Percentiles rank a stretch among this genome's conserved stretches.
These are phyloP conservation scores for Andricus quercusramuli DNA, from an alignment of 2,888 invertebrate species.

Conservation along the genomic window DNA sequence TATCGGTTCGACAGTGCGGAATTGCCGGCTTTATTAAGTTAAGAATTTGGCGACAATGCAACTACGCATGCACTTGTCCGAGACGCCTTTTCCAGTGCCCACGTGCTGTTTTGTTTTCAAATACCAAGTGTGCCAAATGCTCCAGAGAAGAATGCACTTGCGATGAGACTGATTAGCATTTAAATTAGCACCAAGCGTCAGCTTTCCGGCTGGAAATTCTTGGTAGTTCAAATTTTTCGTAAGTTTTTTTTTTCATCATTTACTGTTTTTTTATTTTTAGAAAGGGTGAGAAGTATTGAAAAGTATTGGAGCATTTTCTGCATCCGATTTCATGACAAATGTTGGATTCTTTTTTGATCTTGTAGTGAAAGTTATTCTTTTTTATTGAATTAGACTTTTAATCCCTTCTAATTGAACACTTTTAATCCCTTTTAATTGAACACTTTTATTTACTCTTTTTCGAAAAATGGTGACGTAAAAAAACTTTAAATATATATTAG, in stretches of 20 bases:
- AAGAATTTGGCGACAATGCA: constrained; percentile 17
- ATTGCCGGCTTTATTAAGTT: background rate
- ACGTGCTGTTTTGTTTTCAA: constrained; percentile 44
- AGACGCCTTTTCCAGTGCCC: constrained; percentile 28
- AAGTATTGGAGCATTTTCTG: too few species aligned
- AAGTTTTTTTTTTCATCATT: background rate
- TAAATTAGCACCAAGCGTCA: background rate
- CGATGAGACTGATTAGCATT: constrained; percentile 29
- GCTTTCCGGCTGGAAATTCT: background rate
- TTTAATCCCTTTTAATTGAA: too few species aligned
- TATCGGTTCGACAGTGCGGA: background rate
- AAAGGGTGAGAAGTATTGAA: background rate
- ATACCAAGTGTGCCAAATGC: constrained; percentile 34
- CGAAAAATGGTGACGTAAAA: too few species aligned
- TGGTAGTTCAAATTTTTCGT: background rate
- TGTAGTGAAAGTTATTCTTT: too few species aligned
- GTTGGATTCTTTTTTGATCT: too few species aligned
- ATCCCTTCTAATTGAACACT: too few species aligned
- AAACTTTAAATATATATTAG: too few species aligned
- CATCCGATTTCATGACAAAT: too few species aligned
- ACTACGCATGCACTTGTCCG: constrained; percentile 35
- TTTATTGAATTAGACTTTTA: too few species aligned
- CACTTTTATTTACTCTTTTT: too few species aligned
- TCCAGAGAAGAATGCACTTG: constrained; percentile 27
- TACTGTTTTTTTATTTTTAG: background rate